Base-by-base conservation (phyloP, 2,113 vertebrate species). In the Collichthys lucidus region DNA sequence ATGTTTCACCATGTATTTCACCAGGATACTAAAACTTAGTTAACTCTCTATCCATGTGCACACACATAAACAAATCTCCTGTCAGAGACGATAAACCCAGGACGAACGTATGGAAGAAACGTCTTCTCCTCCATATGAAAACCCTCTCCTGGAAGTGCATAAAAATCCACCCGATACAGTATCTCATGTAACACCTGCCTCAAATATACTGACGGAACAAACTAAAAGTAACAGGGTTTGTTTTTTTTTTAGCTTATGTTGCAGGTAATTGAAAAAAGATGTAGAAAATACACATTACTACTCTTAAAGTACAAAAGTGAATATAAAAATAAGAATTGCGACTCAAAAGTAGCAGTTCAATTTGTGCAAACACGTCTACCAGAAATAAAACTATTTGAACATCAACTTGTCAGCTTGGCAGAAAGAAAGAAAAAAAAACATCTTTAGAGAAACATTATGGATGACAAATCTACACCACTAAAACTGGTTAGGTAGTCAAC, bases 361-460 rank as follows among this genome's bases (percentile, higher is more conserved):
- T 88, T 88, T 93, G 93, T 94, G 93, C 93, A 94, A 94, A 93
- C 82, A 80, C 82, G 79, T 90, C 89, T 89, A 92, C 80, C 44
- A 83, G 78, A 83, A 84, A 89, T 86, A 88, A 86, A 89, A 83
- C 86, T 86, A 89, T 82, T 14, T 77, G 62, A 89, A 89, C 69
- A 66, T 85, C 59, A 88, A 79, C 79, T 86, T 87, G 89, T 91
- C 91, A 90, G 84, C 80, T 84, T 87, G 78, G 82, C 62, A 81
- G 65, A 86, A 75, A 89, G 77, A 56, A 22, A 14, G 15, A 26
- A 14, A 22, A 26, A 11, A 16, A 3, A 81, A 85, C 62, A 82
- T 71, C 46, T 80, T 82, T n/a, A 65, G 29, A 50, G 57, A 64
- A 82, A 90, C 66, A 66, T 66, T 61, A 62, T 77, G 31, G 61